phyloP scores from a whole-genome alignment of 2,888 invertebrate species.

The Torymus texanus region DNA sequence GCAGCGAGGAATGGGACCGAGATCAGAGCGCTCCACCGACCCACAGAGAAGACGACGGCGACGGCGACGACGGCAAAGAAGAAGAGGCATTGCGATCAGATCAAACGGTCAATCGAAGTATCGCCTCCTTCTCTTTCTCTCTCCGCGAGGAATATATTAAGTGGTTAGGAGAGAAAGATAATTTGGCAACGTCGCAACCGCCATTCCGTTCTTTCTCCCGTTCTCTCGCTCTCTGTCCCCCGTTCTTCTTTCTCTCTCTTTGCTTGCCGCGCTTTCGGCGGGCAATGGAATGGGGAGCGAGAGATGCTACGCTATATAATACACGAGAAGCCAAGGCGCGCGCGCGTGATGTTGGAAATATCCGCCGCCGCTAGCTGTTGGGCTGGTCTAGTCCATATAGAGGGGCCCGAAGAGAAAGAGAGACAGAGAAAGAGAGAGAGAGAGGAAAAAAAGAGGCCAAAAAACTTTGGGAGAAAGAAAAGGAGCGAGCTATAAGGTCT shows the following conservation, averaged over 20 bases:
- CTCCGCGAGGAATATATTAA: conserved; percentile 60
- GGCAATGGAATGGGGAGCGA: too few species aligned
- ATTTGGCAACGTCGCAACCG: conserved; percentile 72
- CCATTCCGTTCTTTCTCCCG: conserved; percentile 57
- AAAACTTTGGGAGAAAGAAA: too few species aligned
- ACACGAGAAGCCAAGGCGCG: conserved; percentile 4
- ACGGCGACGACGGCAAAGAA: not conserved
- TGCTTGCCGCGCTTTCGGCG: not conserved
- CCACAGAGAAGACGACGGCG: not conserved
- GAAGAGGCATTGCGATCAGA: conserved; percentile 50
- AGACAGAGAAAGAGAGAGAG: too few species aligned
- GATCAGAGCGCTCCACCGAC: not conserved
- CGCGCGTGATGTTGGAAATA: conserved; percentile 65
- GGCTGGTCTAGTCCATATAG: too few species aligned
- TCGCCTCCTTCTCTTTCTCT: conserved; percentile 52
- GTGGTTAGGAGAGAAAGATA: conserved; percentile 66
- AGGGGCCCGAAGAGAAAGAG: not conserved
- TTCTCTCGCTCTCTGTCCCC: conserved; percentile 26
- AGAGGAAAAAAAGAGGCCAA: too few species aligned
- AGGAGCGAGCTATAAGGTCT: too few species aligned
- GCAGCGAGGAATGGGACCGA: not conserved
- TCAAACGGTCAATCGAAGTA: conserved; percentile 63
- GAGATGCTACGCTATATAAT: too few species aligned
- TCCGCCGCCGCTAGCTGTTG: conserved; percentile 49
- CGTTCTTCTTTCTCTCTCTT: conserved; percentile 14